A percentile compares a stretch with the other conserved stretches of the same genome.
phyloP scores from a whole-genome alignment of 2,888 invertebrate genomes.

The Sarcophaga caerulescens region DNA sequence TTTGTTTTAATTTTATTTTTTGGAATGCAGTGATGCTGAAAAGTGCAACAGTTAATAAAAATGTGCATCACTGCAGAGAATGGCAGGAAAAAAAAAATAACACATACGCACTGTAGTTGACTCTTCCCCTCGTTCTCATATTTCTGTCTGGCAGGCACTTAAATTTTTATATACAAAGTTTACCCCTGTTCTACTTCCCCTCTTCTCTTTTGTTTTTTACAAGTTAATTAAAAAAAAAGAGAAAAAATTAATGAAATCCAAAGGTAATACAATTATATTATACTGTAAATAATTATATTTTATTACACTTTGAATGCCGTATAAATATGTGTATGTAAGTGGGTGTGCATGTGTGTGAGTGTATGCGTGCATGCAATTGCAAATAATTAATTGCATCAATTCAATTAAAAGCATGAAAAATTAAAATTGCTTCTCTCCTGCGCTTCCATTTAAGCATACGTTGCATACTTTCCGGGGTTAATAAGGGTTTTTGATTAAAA shows the following conservation, averaged over 20 bases:
- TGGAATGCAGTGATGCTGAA: background rate
- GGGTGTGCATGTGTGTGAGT: background rate
- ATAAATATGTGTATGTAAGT: background rate
- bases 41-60: background rate
- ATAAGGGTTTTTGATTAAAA: too few species aligned
- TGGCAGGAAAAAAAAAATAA: too few species aligned
- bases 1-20: background rate
- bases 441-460: background rate
- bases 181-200: background rate
- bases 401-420: background rate
- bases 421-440: background rate
- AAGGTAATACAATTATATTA: background rate
- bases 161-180: too few species aligned
- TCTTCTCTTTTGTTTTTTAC: background rate
- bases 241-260: background rate
- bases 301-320: background rate
- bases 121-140: background rate
- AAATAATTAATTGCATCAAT: constrained; percentile 8
- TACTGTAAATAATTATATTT: background rate
- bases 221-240: background rate
- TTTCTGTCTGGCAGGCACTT: background rate
- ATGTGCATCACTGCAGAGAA: background rate
- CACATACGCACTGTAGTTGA: too few species aligned
- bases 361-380: background rate
- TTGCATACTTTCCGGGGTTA: background rate